Percentiles rank a stretch among this genome's conserved stretches.
phyloP scores from a whole-genome alignment of 2,797 vertebrate genomes.

The Danio kyathit region DNA sequence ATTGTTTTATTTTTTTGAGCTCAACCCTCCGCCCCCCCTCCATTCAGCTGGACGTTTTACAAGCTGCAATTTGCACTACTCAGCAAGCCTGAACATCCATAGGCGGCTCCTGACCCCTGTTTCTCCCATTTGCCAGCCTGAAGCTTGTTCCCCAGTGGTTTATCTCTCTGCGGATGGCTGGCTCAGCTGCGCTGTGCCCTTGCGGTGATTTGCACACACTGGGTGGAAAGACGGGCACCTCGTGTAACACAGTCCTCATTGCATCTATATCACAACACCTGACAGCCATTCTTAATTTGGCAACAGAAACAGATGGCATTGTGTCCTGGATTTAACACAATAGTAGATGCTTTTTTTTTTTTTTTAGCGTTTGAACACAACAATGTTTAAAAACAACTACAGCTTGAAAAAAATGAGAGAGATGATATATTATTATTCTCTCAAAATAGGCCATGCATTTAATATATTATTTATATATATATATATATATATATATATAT shows the following conservation, averaged over 20 bases:
- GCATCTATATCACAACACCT: slow-evolving; percentile 45
- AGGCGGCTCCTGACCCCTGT: slow-evolving; percentile 44
- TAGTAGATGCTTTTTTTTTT: background rate
- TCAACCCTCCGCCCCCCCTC: slow-evolving; percentile 4
- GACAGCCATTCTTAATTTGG: slow-evolving; percentile 26
- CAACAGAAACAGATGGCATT: slow-evolving; percentile 30
- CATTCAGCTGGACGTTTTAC: slow-evolving; percentile 46
- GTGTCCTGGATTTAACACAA: slow-evolving; percentile 31
- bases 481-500: too few relatives aligned
- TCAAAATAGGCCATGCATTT: background rate
- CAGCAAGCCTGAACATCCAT: slow-evolving; percentile 52
- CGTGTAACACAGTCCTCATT: slow-evolving; percentile 16
- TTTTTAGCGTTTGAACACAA: background rate
- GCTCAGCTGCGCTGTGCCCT: slow-evolving; percentile 56
- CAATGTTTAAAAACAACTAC: background rate
- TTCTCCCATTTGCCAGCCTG: slow-evolving; percentile 43
- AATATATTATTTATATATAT: too few relatives aligned
- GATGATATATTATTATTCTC: background rate
- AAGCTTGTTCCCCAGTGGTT: slow-evolving; percentile 50
- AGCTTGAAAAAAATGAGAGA: background rate
- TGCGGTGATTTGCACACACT: slow-evolving; percentile 53
- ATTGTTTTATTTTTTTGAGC: slow-evolving; percentile 1
- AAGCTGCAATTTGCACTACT: slow-evolving; percentile 55
- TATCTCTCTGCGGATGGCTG: slow-evolving; percentile 45
- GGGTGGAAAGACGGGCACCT: slow-evolving; percentile 33